Evolutionary conservation across 2,797 vertebrate species (phyloP).

Genomic region (Paedocypris micromegethes): DNA sequence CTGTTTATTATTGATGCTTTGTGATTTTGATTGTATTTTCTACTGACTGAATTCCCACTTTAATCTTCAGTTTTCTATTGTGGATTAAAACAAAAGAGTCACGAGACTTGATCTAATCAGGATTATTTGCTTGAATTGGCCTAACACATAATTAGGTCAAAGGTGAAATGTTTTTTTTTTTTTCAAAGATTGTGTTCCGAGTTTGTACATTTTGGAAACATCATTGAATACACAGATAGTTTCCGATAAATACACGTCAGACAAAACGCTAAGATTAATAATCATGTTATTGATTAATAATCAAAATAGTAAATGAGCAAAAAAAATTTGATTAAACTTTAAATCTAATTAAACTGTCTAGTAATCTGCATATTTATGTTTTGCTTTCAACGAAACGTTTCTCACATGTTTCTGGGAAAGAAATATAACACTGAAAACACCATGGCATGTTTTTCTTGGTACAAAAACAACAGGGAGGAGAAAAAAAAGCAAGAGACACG

Average conservation of each 20-base stretch:
- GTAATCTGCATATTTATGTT: conserved; percentile 6
- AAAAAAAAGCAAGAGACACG: neutral
- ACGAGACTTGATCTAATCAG: neutral
- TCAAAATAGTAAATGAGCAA: too few species aligned
- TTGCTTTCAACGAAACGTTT: conserved; percentile 9
- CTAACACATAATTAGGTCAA: neutral
- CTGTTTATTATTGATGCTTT: too few species aligned
- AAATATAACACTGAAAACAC: conserved; percentile 18
- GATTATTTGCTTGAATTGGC: conserved; percentile 4
- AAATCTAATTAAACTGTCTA: neutral
- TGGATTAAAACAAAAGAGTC: conserved; percentile 1
- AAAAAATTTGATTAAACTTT: neutral
- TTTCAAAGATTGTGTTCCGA: neutral
- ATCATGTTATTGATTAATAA: too few species aligned
- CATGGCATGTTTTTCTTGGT: conserved; percentile 25
- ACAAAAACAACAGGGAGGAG: conserved; percentile 11
- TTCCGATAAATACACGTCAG: too few species aligned
- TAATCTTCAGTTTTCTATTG: neutral
- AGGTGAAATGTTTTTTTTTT: neutral
- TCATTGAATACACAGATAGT: too few species aligned
- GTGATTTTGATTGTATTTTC: neutral
- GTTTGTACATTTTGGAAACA: too few species aligned
- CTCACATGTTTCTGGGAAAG: conserved; percentile 18
- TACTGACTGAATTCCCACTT: neutral
- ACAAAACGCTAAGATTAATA: too few species aligned